These are phyloP conservation scores for Tinamus guttatus DNA, from an alignment of 2,113 vertebrate species.

Conservation along the genomic window DNA sequence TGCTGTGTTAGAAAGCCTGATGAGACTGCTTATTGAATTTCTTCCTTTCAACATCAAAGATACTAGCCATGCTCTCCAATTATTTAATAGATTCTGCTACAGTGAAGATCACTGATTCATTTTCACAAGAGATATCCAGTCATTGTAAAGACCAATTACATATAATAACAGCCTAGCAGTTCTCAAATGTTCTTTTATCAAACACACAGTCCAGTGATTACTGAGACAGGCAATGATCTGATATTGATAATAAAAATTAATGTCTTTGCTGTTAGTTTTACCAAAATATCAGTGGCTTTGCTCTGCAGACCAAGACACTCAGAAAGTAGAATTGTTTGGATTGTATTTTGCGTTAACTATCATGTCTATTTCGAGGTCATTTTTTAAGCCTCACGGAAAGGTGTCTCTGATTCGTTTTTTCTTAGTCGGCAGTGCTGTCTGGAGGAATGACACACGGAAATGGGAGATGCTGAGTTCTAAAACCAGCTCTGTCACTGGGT, in stretches of 20 bases:
- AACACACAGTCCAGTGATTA: constrained; percentile 60
- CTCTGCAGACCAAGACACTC: neutral
- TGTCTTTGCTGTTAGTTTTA: constrained; percentile 47
- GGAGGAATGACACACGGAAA: neutral
- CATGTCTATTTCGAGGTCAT: constrained; percentile 14
- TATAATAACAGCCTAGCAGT: constrained; percentile 72
- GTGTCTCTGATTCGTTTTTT: constrained; percentile 13
- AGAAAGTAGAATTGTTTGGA: neutral
- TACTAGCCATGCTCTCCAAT: constrained; percentile 70
- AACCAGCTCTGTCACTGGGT: neutral
- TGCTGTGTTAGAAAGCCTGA: constrained; percentile 72
- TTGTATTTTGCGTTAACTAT: constrained; percentile 35
- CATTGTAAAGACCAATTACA: constrained; percentile 74
- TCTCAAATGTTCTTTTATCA: constrained; percentile 70
- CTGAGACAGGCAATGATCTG: constrained; percentile 45
- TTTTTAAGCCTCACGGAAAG: constrained; percentile 9
- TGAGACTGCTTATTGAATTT: constrained; percentile 75
- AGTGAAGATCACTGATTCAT: constrained; percentile 66
- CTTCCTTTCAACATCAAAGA: constrained; percentile 73
- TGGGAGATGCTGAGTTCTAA: constrained; percentile 13
- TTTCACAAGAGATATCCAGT: constrained; percentile 66
- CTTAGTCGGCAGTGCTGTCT: neutral
- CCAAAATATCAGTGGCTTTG: constrained; percentile 6
- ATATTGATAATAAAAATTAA: constrained; percentile 50
- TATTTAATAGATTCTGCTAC: constrained; percentile 78